Base-by-base conservation (phyloP, 2,888 invertebrate species). In the Netelia fuscicornis region DNA sequence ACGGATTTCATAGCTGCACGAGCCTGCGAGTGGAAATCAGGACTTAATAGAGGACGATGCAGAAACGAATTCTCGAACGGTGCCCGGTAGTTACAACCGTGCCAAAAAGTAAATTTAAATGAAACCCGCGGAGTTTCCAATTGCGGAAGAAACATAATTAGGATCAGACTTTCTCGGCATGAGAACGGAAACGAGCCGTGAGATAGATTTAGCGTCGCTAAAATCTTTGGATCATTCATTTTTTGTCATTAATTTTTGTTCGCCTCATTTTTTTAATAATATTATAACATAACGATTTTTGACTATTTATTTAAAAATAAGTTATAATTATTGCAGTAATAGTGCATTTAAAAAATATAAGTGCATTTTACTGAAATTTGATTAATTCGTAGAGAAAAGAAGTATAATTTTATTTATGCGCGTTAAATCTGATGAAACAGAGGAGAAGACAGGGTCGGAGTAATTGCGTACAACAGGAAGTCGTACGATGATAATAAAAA, bases 11-110 rank as follows among this genome's bases (percentile, higher is more conserved):
- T 87, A 84, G 86, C 76, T 86, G 87, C 87, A 84, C 85, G 88
- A 88, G 85, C 87, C 86, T 37, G 72, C 86, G 77, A 68, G 81
- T 86, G 77, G 89, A 90, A 37, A 91, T 80, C 89, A 90, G 89
- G 85, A 87, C 89, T 90, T 90, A 89, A 91, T 90, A 88, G 88
- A 65, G 75, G 76, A 20, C 52, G 60, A 71, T 65, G 68, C 71
- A 44, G 65, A 44, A 77, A 65, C 65, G 44, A 79, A 76, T 54
- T 64, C 54, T 52, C 58, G 5, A 48, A 48, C 48, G 10, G 2
- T 3, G 48, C 48, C 2, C 70, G 71, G 62, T 11, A 77, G 65
- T 56, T 76, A 64, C 37, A 48, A 48, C 62, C 37, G 70, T 81
- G 83, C 83, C 78, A 83, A 72, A 54, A 72, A 62, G 60, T 52